Percentiles rank a stretch among this genome's conserved stretches.
Evolutionary conservation across 2,797 vertebrate genomes (phyloP).

Genomic region (Clarias fuscus): DNA sequence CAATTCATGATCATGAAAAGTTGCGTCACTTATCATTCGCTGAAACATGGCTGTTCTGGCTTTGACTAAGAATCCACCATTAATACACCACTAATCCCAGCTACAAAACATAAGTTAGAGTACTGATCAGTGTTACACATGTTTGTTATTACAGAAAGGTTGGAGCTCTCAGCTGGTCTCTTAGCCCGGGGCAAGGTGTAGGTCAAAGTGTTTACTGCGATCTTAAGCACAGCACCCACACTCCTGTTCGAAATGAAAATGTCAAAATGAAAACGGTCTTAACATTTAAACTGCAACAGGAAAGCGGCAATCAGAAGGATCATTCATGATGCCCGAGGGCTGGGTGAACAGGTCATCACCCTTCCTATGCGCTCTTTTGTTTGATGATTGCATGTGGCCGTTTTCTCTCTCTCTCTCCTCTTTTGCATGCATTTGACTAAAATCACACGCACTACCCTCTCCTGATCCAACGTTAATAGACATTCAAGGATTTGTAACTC

Average conservation of each 20-base stretch:
- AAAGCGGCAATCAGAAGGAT: not conserved
- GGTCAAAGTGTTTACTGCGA: constrained; percentile 14
- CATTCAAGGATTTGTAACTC: not conserved
- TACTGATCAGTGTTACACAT: constrained; percentile 8
- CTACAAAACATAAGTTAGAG: not conserved
- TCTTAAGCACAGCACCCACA: constrained; percentile 8
- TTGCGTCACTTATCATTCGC: not conserved
- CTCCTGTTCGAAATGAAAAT: not conserved
- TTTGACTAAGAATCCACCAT: not conserved
- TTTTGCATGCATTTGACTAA: constrained; percentile 18
- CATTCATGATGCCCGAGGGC: not conserved
- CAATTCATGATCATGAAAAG: not conserved
- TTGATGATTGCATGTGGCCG: not conserved
- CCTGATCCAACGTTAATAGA: not conserved
- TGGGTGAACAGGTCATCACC: not conserved
- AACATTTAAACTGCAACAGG: not conserved
- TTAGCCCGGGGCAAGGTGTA: constrained; percentile 18
- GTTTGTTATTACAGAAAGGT: constrained; percentile 21
- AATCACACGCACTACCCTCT: not conserved
- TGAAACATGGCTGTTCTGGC: not conserved
- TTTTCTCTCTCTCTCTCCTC: not conserved
- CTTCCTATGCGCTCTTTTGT: constrained; percentile 4
- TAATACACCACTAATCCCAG: not conserved
- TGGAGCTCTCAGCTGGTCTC: constrained; percentile 21
- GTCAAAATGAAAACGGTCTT: not conserved